These are phyloP conservation scores for Paramormyrops hopkinsi DNA, from an alignment of 2,797 vertebrate species.

Conservation along the genomic window DNA sequence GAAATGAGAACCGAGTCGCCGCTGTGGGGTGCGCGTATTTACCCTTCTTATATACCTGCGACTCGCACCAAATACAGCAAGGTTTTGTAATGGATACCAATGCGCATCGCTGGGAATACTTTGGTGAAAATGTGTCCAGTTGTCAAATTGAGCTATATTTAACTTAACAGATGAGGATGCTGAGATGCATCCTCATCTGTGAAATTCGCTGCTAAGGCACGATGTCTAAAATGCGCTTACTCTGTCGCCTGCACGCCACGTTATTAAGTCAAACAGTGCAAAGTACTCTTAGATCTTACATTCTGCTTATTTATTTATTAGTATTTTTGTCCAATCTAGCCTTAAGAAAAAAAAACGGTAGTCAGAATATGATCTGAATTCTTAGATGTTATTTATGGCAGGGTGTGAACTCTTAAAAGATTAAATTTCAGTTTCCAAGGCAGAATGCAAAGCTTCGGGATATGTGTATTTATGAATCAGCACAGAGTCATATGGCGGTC, in stretches of 20 bases:
- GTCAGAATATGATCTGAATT: slow-evolving; percentile 7
- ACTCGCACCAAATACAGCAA: slow-evolving; percentile 65
- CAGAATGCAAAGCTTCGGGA: slow-evolving; percentile 20
- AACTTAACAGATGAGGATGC: slow-evolving; percentile 64
- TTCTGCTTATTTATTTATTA: neutral
- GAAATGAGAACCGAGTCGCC: slow-evolving; percentile 57
- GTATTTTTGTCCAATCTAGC: neutral
- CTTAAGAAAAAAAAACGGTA: neutral
- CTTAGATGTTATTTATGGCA: neutral
- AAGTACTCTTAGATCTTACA: neutral
- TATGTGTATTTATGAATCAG: slow-evolving; percentile 13
- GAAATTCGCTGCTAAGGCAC: neutral
- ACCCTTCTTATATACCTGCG: slow-evolving; percentile 58
- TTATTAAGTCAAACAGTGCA: neutral
- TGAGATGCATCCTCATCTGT: slow-evolving; percentile 47
- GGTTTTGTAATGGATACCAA: slow-evolving; percentile 60
- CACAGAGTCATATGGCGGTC: slow-evolving; percentile 10
- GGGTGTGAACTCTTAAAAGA: slow-evolving; percentile 10
- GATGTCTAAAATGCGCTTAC: neutral
- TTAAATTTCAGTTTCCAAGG: slow-evolving; percentile 25
- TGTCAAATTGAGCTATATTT: slow-evolving; percentile 65
- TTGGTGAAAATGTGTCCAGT: slow-evolving; percentile 72
- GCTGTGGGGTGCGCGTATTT: slow-evolving; percentile 6
- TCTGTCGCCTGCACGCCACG: neutral
- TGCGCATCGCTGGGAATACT: slow-evolving; percentile 53